A percentile compares a stretch with the other conserved stretches of the same genome.
phyloP scores from a whole-genome alignment of 2,113 vertebrate species.

The Elaphurus davidianus region DNA sequence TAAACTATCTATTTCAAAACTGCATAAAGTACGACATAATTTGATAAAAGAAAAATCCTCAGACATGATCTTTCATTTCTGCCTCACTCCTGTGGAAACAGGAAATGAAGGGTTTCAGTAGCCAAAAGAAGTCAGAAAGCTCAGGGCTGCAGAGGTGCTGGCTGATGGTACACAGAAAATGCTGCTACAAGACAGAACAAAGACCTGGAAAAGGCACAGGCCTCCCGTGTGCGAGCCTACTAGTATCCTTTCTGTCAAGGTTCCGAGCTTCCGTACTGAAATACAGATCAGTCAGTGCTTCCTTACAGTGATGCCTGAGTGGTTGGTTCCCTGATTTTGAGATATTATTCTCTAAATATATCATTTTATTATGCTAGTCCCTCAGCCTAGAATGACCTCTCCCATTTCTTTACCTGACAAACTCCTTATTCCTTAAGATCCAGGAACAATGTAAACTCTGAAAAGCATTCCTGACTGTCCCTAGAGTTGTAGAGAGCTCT shows the following conservation, averaged over 20 bases:
- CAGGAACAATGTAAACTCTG: neutral
- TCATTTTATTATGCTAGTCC: neutral
- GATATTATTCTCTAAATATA: neutral
- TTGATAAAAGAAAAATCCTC: conserved; percentile 42
- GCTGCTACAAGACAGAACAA: neutral
- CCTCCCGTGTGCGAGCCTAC: neutral
- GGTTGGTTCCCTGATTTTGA: neutral
- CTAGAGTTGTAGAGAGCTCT: neutral
- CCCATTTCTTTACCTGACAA: neutral
- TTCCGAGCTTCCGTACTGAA: neutral
- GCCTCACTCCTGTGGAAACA: neutral
- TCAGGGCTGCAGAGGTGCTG: neutral
- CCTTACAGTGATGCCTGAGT: neutral
- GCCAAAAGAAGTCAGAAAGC: neutral
- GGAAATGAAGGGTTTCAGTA: neutral
- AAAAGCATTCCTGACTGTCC: neutral
- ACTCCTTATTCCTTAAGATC: neutral
- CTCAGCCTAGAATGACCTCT: neutral
- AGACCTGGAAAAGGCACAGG: neutral
- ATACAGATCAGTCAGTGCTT: neutral
- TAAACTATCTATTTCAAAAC: conserved; percentile 8
- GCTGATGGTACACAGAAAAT: neutral
- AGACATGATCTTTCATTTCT: neutral
- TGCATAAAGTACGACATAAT: neutral
- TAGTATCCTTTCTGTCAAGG: neutral